Conservation (phyloP, 2,888 invertebrate species). For the Napeogenes inachia region DNA sequence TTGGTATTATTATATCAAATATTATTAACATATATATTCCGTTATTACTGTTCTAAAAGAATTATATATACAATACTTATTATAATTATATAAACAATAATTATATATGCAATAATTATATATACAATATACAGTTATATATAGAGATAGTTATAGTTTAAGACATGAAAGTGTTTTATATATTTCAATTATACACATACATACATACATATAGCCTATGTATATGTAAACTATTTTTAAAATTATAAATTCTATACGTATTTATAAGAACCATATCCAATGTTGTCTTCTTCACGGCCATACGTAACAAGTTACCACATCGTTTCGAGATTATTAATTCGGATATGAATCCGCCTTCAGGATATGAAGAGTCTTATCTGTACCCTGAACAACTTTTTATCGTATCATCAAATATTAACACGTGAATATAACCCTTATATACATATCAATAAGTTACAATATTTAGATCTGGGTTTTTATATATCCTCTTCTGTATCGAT, state of each 20-base stretch:
- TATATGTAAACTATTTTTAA: too few relatives aligned
- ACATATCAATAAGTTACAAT: neutral
- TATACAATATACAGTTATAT: too few relatives aligned
- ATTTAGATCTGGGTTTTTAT: neutral
- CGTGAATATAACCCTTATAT: neutral
- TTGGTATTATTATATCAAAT: neutral
- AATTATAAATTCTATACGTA: too few relatives aligned
- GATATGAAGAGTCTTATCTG: conserved; percentile 48
- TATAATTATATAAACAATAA: too few relatives aligned
- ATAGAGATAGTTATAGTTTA: too few relatives aligned
- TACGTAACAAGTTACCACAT: conserved; percentile 62
- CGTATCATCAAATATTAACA: conserved; percentile 21
- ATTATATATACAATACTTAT: too few relatives aligned
- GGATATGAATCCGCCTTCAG: conserved; percentile 67
- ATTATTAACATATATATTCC: too few relatives aligned
- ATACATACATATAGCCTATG: too few relatives aligned
- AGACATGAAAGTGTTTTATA: too few relatives aligned
- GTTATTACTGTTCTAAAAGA: too few relatives aligned
- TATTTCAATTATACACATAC: too few relatives aligned
- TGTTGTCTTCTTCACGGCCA: conserved; percentile 36
- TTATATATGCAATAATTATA: too few relatives aligned
- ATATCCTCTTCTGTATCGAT: conserved; percentile 38
- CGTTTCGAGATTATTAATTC: conserved; percentile 69
- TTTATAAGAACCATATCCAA: conserved; percentile 25
- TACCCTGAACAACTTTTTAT: conserved; percentile 33